Evolutionary conservation across 2,797 vertebrate genomes (phyloP).

Genomic region (Pangasius larnaudii): DNA sequence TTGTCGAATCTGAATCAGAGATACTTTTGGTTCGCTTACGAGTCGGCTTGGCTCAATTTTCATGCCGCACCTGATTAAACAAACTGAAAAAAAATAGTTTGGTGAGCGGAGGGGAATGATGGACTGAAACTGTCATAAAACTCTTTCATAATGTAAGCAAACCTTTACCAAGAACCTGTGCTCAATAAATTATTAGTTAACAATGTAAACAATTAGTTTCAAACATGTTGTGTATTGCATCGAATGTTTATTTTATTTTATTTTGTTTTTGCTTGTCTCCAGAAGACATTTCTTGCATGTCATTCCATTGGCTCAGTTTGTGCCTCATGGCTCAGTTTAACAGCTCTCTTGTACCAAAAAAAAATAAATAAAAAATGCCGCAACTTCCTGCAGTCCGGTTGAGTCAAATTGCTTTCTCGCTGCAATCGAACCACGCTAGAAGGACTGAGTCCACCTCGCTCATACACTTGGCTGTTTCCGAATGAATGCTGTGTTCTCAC

Average conservation of each 20-base stretch:
- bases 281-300: neutral
- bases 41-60: neutral
- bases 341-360: neutral
- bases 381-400: neutral
- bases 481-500: neutral
- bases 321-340: neutral
- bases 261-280: neutral
- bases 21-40: neutral
- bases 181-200: neutral
- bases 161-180: neutral
- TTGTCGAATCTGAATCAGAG: neutral
- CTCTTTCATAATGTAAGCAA: neutral
- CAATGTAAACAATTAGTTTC: neutral
- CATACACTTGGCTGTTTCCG: neutral
- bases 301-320: neutral
- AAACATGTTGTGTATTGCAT: neutral
- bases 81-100: neutral
- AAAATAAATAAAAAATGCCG: too few relatives aligned
- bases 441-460: neutral
- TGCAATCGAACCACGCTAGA: conserved; percentile 6
- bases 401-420: conserved; percentile 16
- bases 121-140: too few relatives aligned
- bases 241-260: neutral
- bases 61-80: neutral
- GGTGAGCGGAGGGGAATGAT: too few relatives aligned